Base-by-base conservation (phyloP, 2,888 invertebrate species). In the Agrypnus murinus region DNA sequence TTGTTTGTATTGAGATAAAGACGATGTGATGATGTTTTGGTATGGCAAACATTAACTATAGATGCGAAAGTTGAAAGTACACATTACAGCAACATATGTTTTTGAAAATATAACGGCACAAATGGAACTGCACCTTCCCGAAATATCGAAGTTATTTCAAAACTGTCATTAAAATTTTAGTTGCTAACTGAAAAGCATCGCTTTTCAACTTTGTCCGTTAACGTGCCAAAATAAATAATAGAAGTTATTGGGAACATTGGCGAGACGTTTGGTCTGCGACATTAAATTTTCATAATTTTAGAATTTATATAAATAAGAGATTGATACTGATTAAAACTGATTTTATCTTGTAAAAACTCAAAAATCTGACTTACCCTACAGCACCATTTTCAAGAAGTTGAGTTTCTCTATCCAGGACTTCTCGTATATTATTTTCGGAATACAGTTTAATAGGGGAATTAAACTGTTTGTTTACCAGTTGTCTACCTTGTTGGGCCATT, bases 391-490 rank as follows among this genome's bases (percentile, higher is more conserved):
- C 88, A 80, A 95, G 89, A 81, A 93, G 90, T 85, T 92, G 91
- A 77, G 93, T 87, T 84, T 95, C 94, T 80, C 92, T 92, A 83
- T 91, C 89, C 79, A 95, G 87, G 36, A 95, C 92, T 84, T 94
- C 95, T 84, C 93, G 90, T 77, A 95, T 92, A 84, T 93, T 92
- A 82, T 92, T 88, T 80, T 91, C 91, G 38, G 95, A 95, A 86
- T 95, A 95, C 67, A 95, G 87, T 84, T 93, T 93, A 81, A 95
- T 94, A 75, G 95, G 95, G 77, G 95, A 93, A 87, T 95, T 95
- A 89, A 95, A 95, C 87, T 95, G 95, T 87, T 93, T 94, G 89
- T 95, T 94, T 79, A 94, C 93, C 86, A 95, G 87, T 84, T 87
- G 89, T 81, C 91, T 90, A 81, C 88, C 89, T 86, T 90, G 89